Conservation (phyloP, 2,797 vertebrate genomes). For the Squalus acanthias region DNA sequence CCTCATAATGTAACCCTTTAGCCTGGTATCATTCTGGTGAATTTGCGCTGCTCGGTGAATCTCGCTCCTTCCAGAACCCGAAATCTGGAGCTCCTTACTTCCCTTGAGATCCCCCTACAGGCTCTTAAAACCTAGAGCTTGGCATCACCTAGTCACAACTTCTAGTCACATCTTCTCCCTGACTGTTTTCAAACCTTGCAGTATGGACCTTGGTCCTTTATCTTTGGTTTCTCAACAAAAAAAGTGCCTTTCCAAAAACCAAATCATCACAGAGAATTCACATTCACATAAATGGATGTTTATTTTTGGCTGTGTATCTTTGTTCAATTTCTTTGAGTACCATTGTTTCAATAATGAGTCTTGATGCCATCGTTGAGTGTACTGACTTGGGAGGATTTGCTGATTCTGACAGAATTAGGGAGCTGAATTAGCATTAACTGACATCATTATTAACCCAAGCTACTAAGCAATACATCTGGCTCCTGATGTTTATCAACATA, state of each 20-base stretch:
- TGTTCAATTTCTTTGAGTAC: no score
- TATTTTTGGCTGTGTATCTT: no score
- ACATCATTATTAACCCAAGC: no score
- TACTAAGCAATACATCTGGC: no score
- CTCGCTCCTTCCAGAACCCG: neutral
- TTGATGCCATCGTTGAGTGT: no score
- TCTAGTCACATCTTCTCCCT: neutral
- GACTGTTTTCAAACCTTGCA: neutral
- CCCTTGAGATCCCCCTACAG: neutral
- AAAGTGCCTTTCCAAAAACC: neutral
- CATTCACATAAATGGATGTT: neutral
- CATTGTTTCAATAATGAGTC: no score
- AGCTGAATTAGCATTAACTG: no score
- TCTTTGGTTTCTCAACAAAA: neutral
- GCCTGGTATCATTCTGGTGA: neutral
- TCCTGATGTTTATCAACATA: no score
- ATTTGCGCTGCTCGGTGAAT: neutral
- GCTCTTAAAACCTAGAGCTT: neutral
- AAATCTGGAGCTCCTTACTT: neutral
- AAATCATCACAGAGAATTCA: neutral
- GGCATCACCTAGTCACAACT: neutral
- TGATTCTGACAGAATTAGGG: no score
- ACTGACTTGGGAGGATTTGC: no score
- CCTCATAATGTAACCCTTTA: neutral
- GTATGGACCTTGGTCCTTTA: neutral